Evolutionary conservation across 2,797 vertebrate species (phyloP), one percentile per base, ranked within the genome.

Genomic region (Urocyon cinereoargenteus): DNA sequence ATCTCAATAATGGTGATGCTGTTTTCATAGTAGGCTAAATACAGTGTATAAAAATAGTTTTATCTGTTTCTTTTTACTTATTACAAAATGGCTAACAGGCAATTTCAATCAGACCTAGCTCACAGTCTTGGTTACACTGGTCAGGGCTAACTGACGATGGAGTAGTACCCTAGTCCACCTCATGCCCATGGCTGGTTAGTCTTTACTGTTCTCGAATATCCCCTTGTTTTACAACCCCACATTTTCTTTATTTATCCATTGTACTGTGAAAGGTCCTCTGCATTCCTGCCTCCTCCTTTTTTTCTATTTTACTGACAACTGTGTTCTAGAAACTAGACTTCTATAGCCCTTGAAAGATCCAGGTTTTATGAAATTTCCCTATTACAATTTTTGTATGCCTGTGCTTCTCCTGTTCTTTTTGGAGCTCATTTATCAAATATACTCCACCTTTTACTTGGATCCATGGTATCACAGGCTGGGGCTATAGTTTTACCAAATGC

Each of bases 121-220:
- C 31, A 45, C 7, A 6, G 24, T 66, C 51, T 26, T 26, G 3
- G 4, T 45, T 7, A 53, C 53, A 61, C 53, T 51, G 70, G 8
- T 16, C 31, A 36, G n/a, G 0, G 0, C 51, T 49, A 68, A 62
- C 6, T 34, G 22, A 34, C 62, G 19, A 34, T 26, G 2, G 5
- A 4, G 5, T 5, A 21, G 53, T 0, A 0, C 6, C 59, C 26
- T 12, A 14, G 10, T 14, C 24, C 3, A 16, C 26, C 68, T 92
- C 24, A 1, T 9, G 4, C 14, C 7, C 18, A 1, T 4, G 3
- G 5, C 75, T 5, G 4, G 36, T 55, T 31, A 22, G n/a, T 0
- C 9, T 22, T 11, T 1, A 26, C 2, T 22, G 34, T 26, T 57
- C 19, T 40, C 36, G 13, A 22, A 6, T 49, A 68, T 24, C 21